A percentile compares a stretch with the other conserved stretches of the same genome.
phyloP scores from a whole-genome alignment of 2,888 invertebrate genomes.

The Rhingia campestris region DNA sequence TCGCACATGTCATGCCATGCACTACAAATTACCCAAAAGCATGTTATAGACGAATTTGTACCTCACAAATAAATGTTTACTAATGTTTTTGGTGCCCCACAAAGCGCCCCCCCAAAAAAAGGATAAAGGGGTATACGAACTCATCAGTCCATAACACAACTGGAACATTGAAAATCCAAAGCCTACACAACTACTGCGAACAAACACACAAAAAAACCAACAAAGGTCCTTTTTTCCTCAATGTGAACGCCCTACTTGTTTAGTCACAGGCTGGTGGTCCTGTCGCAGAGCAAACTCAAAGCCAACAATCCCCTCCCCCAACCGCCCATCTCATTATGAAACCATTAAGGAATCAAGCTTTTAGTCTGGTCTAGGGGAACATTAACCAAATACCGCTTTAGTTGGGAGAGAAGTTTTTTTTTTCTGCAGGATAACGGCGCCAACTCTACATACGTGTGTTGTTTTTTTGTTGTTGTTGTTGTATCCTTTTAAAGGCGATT shows the following conservation, averaged over 20 bases:
- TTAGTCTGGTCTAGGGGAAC: constrained; percentile 26
- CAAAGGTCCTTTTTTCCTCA: neutral
- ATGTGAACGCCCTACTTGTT: constrained; percentile 31
- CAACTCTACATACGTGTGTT: neutral
- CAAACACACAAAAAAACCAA: neutral
- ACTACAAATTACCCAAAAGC: constrained; percentile 30
- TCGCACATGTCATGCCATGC: constrained; percentile 31
- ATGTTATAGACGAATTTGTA: constrained; percentile 27
- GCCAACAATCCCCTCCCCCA: neutral
- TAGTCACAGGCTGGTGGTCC: constrained; percentile 10
- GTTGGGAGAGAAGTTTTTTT: neutral
- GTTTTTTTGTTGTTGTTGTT: too few species aligned
- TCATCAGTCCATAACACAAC: constrained; percentile 9
- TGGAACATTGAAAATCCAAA: constrained; percentile 34
- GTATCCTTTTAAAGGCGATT: constrained; percentile 4
- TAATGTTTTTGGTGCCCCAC: constrained; percentile 10
- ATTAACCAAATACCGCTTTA: constrained; percentile 36
- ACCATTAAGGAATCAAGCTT: constrained; percentile 43
- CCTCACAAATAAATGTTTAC: constrained; percentile 18
- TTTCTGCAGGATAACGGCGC: constrained; percentile 2
- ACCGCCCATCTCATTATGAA: constrained; percentile 37
- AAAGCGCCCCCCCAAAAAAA: neutral
- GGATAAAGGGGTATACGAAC: constrained; percentile 9
- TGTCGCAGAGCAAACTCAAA: constrained; percentile 7
- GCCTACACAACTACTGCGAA: constrained; percentile 22